Conservation (phyloP, 2,888 invertebrate genomes). For the Ectropis crepuscularia region DNA sequence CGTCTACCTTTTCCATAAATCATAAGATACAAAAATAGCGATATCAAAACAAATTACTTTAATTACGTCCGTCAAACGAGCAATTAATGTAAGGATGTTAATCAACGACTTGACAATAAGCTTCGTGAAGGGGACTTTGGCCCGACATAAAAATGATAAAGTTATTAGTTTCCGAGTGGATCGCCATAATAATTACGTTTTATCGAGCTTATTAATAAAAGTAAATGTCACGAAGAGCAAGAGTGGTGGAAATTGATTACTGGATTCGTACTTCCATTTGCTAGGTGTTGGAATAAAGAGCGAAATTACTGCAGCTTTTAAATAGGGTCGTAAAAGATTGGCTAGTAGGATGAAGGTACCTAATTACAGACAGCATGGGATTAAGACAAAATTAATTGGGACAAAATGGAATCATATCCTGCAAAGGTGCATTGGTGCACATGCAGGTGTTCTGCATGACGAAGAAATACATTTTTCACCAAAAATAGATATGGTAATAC, state of each 20-base stretch:
- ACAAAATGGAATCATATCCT: too few relatives aligned
- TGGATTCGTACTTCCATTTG: background rate
- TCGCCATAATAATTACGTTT: background rate
- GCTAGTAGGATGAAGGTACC: too few relatives aligned
- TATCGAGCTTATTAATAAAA: constrained; percentile 13
- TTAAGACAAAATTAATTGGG: too few relatives aligned
- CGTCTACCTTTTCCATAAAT: background rate
- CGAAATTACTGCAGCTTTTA: background rate
- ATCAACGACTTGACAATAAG: constrained; percentile 20
- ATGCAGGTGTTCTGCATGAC: too few relatives aligned
- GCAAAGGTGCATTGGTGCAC: too few relatives aligned
- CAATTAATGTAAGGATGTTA: constrained; percentile 24
- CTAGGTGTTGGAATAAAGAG: background rate
- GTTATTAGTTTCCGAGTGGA: constrained; percentile 6
- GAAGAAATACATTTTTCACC: too few relatives aligned
- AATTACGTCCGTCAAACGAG: constrained; percentile 18
- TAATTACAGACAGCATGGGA: too few relatives aligned
- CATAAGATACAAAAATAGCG: background rate
- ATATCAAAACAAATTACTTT: constrained; percentile 8
- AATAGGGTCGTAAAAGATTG: background rate
- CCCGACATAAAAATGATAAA: constrained; percentile 28
- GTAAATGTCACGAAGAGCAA: background rate
- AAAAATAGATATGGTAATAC: too few relatives aligned
- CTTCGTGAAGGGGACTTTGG: constrained; percentile 25
- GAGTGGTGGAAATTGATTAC: background rate